phyloP scores from a whole-genome alignment of 64 coral and sea anemone species.

The Stylophora pistillata region DNA sequence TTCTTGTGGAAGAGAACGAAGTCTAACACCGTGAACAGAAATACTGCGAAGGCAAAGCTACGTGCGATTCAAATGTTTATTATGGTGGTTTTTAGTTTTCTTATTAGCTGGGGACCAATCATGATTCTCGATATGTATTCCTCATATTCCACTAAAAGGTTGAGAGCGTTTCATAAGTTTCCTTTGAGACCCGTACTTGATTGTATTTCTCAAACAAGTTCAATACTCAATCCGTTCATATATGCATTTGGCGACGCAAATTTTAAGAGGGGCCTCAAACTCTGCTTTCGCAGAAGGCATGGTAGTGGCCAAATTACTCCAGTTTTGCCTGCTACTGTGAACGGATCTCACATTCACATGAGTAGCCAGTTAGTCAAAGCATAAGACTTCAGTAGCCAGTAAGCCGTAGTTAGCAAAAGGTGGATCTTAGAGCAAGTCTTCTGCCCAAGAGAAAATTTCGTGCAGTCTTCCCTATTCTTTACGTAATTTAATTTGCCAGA shows the following conservation, averaged over 20 bases:
- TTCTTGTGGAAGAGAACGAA: conserved; percentile 5
- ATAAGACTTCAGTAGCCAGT: no score
- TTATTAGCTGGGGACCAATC: conserved; percentile 48
- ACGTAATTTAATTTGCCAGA: no score
- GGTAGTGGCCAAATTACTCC: not conserved
- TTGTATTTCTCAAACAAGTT: conserved; percentile 39
- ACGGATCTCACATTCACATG: not conserved
- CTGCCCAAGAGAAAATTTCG: no score
- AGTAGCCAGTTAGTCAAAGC: not conserved
- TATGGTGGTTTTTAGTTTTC: conserved; percentile 22
- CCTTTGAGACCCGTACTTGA: conserved; percentile 12
- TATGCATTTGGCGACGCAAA: conserved; percentile 45
- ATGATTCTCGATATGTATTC: conserved; percentile 39
- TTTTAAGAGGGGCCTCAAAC: conserved; percentile 15
- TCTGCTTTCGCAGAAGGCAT: not conserved
- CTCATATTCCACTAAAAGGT: not conserved
- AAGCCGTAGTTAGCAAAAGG: no score
- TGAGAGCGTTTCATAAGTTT: not conserved
- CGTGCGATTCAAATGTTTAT: conserved; percentile 7
- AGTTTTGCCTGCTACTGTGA: not conserved
- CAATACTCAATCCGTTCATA: conserved; percentile 36
- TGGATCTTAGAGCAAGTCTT: no score
- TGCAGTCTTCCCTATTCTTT: no score
- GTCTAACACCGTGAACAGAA: not conserved
- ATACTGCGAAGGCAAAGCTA: conserved; percentile 3